These are phyloP conservation scores for Paraplagusia blochii DNA, from an alignment of 2,113 vertebrate species.

Conservation along the genomic window DNA sequence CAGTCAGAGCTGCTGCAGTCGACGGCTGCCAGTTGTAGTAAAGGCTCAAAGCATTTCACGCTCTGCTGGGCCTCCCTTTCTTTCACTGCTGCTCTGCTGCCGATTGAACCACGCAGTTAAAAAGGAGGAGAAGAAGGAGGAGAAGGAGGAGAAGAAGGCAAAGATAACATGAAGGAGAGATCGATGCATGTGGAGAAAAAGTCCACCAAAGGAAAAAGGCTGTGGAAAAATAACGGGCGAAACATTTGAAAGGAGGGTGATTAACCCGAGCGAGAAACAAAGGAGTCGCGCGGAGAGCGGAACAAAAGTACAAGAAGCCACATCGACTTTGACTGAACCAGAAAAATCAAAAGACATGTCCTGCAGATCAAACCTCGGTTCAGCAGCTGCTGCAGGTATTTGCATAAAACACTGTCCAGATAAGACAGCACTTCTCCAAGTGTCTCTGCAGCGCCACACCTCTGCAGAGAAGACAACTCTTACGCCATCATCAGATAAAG, in stretches of 20 bases:
- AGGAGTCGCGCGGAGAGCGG: neutral
- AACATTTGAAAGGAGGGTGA: neutral
- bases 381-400: neutral
- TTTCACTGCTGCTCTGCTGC: constrained; percentile 15
- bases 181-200: constrained; percentile 29
- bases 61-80: constrained; percentile 46
- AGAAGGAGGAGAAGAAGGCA: neutral
- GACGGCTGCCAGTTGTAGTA: constrained; percentile 66
- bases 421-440: neutral
- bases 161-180: constrained; percentile 13
- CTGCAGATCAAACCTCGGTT: neutral
- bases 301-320: neutral
- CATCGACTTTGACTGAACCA: neutral
- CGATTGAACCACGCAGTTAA: constrained; percentile 38
- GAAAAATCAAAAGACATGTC: neutral
- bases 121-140: constrained; percentile 14
- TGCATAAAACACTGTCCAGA: neutral
- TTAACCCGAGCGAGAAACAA: neutral
- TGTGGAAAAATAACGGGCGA: neutral
- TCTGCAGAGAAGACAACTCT: too few species aligned
- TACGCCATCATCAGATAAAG: too few species aligned
- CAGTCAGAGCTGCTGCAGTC: constrained; percentile 46
- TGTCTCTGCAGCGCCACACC: too few species aligned
- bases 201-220: constrained; percentile 3
- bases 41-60: constrained; percentile 63